A percentile compares a stretch with the other conserved stretches of the same genome.
Conservation (phyloP, 2,113 vertebrate species). For the Halichoerus grypus region DNA sequence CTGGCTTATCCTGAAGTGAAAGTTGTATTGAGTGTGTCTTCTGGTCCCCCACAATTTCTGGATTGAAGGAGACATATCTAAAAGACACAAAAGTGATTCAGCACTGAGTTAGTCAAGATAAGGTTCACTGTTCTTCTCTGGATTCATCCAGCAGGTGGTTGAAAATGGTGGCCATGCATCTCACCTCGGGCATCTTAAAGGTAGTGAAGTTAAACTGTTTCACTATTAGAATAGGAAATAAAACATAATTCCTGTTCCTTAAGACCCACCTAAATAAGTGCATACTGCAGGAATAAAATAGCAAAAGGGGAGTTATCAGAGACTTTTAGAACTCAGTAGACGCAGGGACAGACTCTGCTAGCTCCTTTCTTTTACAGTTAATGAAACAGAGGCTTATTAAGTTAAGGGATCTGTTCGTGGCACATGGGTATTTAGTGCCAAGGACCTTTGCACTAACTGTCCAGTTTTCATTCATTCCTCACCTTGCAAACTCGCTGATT, state of each 20-base stretch:
- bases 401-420: neutral
- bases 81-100: neutral
- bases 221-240: neutral
- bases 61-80: neutral
- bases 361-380: neutral
- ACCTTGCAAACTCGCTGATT: neutral
- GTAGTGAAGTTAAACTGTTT: neutral
- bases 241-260: slow-evolving; percentile 12
- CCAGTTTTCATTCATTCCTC: neutral
- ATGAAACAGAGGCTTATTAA: neutral
- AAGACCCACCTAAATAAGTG: neutral
- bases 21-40: neutral
- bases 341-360: neutral
- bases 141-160: neutral
- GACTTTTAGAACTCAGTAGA: neutral
- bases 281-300: neutral
- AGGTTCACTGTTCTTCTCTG: neutral
- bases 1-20: neutral
- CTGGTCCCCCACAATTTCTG: neutral
- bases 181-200: neutral
- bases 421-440: neutral
- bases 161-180: neutral
- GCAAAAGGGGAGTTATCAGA: neutral
- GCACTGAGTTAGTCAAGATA: neutral
- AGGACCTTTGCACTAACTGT: neutral